Evolutionary conservation across 53 echinoderm and acorn worm species (phyloP).

Genomic region (Actinopyga echinites): DNA sequence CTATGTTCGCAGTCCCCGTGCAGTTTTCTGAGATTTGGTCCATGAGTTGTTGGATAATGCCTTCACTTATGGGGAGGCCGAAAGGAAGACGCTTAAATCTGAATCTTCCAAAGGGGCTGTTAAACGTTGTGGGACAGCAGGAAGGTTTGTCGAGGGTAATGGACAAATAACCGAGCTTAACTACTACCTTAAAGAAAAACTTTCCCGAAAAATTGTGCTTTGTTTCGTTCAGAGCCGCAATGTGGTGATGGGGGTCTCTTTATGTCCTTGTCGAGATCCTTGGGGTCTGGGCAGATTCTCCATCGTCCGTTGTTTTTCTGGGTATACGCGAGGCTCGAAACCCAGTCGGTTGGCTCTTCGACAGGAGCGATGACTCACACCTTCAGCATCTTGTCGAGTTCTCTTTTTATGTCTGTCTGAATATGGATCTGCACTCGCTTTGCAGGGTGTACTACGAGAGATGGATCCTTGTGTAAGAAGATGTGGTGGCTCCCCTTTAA

Average conservation of each 20-base stretch:
- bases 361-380: constrained; percentile 36
- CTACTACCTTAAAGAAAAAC: not conserved
- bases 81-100: constrained; percentile 4
- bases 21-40: constrained; percentile 63
- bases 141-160: not conserved
- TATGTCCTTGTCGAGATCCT: constrained; percentile 22
- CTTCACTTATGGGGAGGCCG: constrained; percentile 31
- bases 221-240: not conserved
- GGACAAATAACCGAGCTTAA: not conserved
- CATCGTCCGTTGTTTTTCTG: constrained; percentile 44
- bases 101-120: not conserved
- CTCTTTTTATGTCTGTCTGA: constrained; percentile 57
- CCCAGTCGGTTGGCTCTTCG: constrained; percentile 60
- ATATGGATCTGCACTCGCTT: constrained; percentile 48
- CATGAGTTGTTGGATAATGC: constrained; percentile 62
- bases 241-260: not conserved
- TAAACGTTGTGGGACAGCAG: not conserved
- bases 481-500: constrained; percentile 54
- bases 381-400: constrained; percentile 56
- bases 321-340: constrained; percentile 46
- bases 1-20: constrained; percentile 39
- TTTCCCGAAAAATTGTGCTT: not conserved
- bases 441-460: constrained; percentile 51
- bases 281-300: constrained; percentile 26
- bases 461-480: constrained; percentile 18